Evolutionary conservation across 2,113 vertebrate genomes (phyloP).

Genomic region (Chrysochloris asiatica): DNA sequence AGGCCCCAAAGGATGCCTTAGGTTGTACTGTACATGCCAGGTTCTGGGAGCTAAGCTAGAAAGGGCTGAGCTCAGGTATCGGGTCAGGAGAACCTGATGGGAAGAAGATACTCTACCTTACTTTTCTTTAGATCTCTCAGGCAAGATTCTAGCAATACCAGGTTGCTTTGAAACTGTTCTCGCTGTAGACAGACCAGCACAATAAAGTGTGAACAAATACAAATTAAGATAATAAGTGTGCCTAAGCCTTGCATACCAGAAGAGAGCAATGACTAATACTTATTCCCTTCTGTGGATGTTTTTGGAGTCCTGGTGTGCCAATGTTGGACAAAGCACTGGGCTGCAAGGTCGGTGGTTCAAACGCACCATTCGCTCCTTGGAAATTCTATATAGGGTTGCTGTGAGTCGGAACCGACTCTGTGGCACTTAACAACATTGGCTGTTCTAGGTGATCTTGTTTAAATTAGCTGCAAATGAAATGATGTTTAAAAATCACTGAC

Average conservation of each 20-base stretch:
- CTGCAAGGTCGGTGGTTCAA: too few species aligned
- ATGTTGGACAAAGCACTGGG: too few species aligned
- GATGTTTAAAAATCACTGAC: constrained; percentile 22
- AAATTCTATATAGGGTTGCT: too few species aligned
- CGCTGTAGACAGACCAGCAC: neutral
- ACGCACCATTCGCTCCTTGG: too few species aligned
- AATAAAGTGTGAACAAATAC: neutral
- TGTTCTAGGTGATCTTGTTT: neutral
- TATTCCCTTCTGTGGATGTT: neutral
- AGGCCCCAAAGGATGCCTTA: neutral
- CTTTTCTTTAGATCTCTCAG: constrained; percentile 32
- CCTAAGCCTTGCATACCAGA: neutral
- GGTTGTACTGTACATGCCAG: neutral
- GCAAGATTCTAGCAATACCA: neutral
- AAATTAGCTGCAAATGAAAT: neutral
- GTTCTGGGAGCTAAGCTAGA: neutral
- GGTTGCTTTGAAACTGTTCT: constrained; percentile 10
- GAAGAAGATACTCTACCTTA: constrained; percentile 19
- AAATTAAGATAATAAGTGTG: neutral
- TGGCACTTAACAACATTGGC: too few species aligned
- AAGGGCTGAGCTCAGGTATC: neutral
- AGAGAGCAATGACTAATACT: neutral
- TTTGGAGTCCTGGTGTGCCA: too few species aligned
- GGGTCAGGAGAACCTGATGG: neutral
- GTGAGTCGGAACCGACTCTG: too few species aligned